These are phyloP conservation scores for Lysandra coridon DNA, from an alignment of 2,888 invertebrate species.

Conservation along the genomic window DNA sequence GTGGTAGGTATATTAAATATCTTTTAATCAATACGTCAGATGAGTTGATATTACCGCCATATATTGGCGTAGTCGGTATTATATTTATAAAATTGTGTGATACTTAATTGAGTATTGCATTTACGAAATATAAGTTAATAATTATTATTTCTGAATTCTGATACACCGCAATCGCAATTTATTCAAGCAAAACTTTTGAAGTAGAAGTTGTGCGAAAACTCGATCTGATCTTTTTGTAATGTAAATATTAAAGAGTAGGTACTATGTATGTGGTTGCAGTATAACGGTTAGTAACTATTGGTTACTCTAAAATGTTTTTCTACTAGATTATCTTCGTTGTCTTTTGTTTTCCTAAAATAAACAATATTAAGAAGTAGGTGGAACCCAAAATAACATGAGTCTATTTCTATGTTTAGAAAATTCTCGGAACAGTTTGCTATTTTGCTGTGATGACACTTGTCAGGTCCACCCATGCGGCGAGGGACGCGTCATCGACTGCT, in stretches of 20 bases:
- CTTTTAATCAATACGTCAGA: slow-evolving; percentile 17
- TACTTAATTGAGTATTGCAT: not conserved
- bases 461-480: slow-evolving; percentile 58
- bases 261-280: too few species aligned
- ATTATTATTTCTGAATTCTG: not conserved
- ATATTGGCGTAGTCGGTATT: not conserved
- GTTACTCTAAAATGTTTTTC: too few species aligned
- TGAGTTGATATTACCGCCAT: not conserved
- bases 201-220: not conserved
- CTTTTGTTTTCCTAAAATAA: not conserved
- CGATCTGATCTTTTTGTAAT: not conserved
- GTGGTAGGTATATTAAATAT: slow-evolving; percentile 23
- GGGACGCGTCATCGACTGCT: slow-evolving; percentile 65
- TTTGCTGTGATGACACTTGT: slow-evolving; percentile 59
- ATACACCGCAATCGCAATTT: not conserved
- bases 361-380: not conserved
- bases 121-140: not conserved
- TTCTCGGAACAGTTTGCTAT: slow-evolving; percentile 37
- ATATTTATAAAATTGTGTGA: not conserved
- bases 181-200: not conserved
- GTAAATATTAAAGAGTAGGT: not conserved
- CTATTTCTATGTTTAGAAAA: not conserved
- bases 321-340: too few species aligned
- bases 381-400: not conserved
- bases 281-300: too few species aligned